Base-by-base conservation (phyloP, 2,113 vertebrate species). In the Tragelaphus strepsiceros region DNA sequence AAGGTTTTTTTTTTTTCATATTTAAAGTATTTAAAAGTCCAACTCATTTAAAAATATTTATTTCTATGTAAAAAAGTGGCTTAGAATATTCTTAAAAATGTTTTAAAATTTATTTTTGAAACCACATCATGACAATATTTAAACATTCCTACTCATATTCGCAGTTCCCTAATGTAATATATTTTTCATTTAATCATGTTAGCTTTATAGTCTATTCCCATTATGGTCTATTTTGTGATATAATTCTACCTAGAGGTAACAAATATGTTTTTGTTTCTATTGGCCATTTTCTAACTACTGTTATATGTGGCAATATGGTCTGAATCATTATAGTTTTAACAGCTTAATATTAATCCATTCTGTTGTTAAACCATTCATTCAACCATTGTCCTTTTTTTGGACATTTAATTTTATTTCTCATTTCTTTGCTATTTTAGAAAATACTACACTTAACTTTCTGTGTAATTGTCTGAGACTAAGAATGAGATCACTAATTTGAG, bases 151-250 rank as follows among this genome's bases (percentile, higher is more conserved):
- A 61, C 15, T 93, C 82, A 62, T 84, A 92, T 94, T 90, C 96
- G 28, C 39, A 93, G 24, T 93, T 96, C 26, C 16, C 51, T 93
- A 88, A 96, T 92, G 91, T 94, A 88, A 81, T 93, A 56, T 53
- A 92, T 91, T 96, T 96, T 87, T 92, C 35, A 87, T 89, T 95
- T 91, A 96, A 82, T 86, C 21, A 46, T 94, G 43, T 88, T 95
- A 53, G 53, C 87, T 97, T 97, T 92, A 92, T 90, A 83, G 35
- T 28, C 28, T 39, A 2, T 91, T 93, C 67, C 32, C 32, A 94
- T 96, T 90, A 94, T 51, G 90, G 91, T 89, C 59, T 89, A 2
- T 92, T 97, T 97, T 95, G 92, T 91, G 89, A 19, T 54, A 22
- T 92, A 16, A 32, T 94, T 94, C 22, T 97, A 62, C 35, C 1